These are phyloP conservation scores for Zaprionus lineosus DNA, from an alignment of 2,888 invertebrate species.

Conservation along the genomic window DNA sequence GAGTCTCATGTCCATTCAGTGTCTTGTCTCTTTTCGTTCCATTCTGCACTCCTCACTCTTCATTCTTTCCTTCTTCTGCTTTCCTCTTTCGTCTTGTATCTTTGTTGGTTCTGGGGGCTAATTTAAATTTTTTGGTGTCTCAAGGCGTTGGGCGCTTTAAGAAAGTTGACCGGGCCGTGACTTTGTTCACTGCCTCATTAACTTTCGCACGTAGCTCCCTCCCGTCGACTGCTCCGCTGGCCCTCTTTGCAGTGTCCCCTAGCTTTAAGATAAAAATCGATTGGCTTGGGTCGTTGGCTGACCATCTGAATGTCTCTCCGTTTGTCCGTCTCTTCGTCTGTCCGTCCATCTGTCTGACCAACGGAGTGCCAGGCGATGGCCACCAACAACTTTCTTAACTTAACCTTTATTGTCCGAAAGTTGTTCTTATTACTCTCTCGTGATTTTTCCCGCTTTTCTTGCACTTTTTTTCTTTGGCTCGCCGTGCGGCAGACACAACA, in stretches of 20 bases:
- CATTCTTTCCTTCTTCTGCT: too few species aligned
- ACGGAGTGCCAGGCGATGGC: slow-evolving; percentile 20
- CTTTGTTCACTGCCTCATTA: slow-evolving; percentile 71
- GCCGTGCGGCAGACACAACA: slow-evolving; percentile 28
- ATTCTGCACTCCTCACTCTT: too few species aligned
- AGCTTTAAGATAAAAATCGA: slow-evolving; percentile 76
- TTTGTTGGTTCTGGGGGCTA: too few species aligned
- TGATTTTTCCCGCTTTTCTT: slow-evolving; percentile 29
- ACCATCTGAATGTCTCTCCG: slow-evolving; percentile 24
- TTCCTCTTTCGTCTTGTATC: too few species aligned
- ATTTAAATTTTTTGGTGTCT: slow-evolving; percentile 62
- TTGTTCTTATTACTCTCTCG: slow-evolving; percentile 65
- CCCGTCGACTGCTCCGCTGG: background rate
- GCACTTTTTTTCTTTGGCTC: slow-evolving; percentile 13
- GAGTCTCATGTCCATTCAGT: too few species aligned
- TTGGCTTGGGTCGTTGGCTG: slow-evolving; percentile 76
- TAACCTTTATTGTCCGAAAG: slow-evolving; percentile 78
- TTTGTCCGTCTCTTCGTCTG: slow-evolving; percentile 12
- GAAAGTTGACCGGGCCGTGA: slow-evolving; percentile 69
- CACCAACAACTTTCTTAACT: slow-evolving; percentile 73
- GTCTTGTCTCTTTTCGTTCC: too few species aligned
- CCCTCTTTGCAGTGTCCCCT: background rate
- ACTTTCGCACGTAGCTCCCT: slow-evolving; percentile 65
- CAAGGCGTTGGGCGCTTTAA: slow-evolving; percentile 50
- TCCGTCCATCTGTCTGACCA: slow-evolving; percentile 35